Evolutionary conservation across 2,113 vertebrate species (phyloP), one percentile per base, ranked within the genome.

Genomic region (Hassar affinis): DNA sequence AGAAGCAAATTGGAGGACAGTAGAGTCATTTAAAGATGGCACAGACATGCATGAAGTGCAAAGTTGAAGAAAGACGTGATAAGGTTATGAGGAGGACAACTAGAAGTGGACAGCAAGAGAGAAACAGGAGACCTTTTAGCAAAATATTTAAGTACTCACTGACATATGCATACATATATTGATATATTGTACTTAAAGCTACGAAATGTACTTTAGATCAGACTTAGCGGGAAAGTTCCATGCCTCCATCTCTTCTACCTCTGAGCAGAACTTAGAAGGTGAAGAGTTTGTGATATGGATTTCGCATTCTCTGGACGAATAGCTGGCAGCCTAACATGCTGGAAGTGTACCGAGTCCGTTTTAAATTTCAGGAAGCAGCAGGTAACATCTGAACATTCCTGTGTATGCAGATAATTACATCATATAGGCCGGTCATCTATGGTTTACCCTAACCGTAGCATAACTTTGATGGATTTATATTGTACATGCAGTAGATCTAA

Each of bases 241-340:
- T 85, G 90, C 91, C 90, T 89, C 91, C 89, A 88, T 84, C 90
- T 85, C 90, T 90, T 90, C 86, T 90, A 88, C 87, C 93, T 89
- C 88, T 85, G 91, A 88, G 89, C 80, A 84, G 89, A 81, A n/a
- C 90, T 90, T 91, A 89, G 87, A 90, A 62, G 42, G 52, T 78
- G 85, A 78, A 79, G 83, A 85, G 64, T 49, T 81, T 25, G 12
- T 59, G 82, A 78, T 57, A 78, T 84, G 82, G 75, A 84, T 84
- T 87, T 82, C 74, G 64, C 57, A 10, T 72, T 81, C 89, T 79
- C 86, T 90, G 88, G 84, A 79, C 49, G 82, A 87, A 91, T 52
- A 85, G 90, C 90, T 87, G 90, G 90, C 90, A 91, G 82, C 49
- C 72, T 77, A 51, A 83, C n/a, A 42, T 38, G 68, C 66, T 72